A percentile compares a stretch with the other conserved stretches of the same genome.
These are phyloP conservation scores for Pristionchus japonicus DNA, from an alignment of 2,888 invertebrate genomes.

Conservation along the genomic window DNA sequence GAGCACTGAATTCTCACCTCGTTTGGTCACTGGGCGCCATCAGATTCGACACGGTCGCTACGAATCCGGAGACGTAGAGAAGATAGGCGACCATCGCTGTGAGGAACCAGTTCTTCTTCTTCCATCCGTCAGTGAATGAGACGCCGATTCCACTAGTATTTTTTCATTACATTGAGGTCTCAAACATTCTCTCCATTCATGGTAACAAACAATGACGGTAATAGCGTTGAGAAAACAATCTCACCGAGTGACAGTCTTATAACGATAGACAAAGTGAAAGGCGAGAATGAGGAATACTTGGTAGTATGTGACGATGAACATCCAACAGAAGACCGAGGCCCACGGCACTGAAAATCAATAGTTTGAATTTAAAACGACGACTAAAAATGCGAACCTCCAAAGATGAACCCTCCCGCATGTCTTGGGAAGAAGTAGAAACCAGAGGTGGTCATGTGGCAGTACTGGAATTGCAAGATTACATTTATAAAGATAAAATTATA, in stretches of 20 bases:
- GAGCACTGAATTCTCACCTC: background rate
- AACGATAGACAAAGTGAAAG: conserved; percentile 10
- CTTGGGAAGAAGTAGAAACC: conserved; percentile 3
- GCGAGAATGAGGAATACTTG: conserved; percentile 22
- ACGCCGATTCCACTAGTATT: background rate
- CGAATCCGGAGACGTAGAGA: background rate
- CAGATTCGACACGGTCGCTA: background rate
- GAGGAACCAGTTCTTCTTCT: background rate
- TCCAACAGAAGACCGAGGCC: background rate
- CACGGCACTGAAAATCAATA: background rate
- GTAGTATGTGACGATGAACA: background rate
- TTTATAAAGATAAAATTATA: too few species aligned
- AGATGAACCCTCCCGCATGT: background rate
- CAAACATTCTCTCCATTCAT: too few species aligned
- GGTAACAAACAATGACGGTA: too few species aligned
- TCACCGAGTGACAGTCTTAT: conserved; percentile 12
- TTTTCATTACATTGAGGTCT: too few species aligned
- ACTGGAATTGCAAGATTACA: too few species aligned
- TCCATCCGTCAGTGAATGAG: background rate
- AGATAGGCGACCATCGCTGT: background rate
- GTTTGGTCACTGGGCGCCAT: background rate
- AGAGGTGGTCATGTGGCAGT: background rate
- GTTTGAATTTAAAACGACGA: too few species aligned
- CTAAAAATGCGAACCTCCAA: background rate
- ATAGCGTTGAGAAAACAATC: too few species aligned